phyloP scores from a whole-genome alignment of 2,797 vertebrate species.

The Lutjanus campechanus region DNA sequence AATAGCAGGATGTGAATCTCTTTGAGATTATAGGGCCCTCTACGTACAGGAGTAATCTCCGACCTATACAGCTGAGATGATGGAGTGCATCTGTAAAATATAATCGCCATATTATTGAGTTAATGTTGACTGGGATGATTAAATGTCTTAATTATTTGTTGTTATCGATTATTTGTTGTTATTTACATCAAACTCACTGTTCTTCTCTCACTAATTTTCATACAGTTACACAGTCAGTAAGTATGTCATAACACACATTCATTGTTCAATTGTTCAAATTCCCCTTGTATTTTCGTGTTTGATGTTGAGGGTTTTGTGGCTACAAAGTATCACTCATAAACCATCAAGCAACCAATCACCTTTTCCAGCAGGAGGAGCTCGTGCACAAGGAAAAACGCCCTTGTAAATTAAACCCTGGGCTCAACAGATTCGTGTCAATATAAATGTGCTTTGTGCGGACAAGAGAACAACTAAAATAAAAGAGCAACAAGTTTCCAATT shows the following conservation, averaged over 20 bases:
- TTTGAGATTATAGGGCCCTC: neutral
- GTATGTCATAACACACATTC: neutral
- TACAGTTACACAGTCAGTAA: neutral
- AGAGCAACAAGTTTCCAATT: fast-evolving
- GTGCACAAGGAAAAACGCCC: neutral
- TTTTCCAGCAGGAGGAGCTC: constrained; percentile 41
- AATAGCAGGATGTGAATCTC: neutral
- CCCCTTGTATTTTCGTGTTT: neutral
- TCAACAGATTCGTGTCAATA: constrained; percentile 18
- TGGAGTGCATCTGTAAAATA: neutral
- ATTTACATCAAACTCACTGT: neutral
- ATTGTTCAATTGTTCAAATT: neutral
- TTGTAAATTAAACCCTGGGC: neutral
- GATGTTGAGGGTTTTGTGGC: neutral
- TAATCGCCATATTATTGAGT: neutral
- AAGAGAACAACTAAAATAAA: neutral
- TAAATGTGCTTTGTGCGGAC: neutral
- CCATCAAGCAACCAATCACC: neutral
- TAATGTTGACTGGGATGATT: neutral
- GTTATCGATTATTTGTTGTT: neutral
- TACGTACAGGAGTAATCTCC: neutral
- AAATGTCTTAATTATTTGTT: neutral
- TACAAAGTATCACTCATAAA: neutral
- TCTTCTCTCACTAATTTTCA: too few relatives aligned
- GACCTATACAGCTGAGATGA: neutral